These are phyloP conservation scores for Sebastes aleutianus DNA, from an alignment of 2,797 vertebrate genomes.

Conservation along the genomic window DNA sequence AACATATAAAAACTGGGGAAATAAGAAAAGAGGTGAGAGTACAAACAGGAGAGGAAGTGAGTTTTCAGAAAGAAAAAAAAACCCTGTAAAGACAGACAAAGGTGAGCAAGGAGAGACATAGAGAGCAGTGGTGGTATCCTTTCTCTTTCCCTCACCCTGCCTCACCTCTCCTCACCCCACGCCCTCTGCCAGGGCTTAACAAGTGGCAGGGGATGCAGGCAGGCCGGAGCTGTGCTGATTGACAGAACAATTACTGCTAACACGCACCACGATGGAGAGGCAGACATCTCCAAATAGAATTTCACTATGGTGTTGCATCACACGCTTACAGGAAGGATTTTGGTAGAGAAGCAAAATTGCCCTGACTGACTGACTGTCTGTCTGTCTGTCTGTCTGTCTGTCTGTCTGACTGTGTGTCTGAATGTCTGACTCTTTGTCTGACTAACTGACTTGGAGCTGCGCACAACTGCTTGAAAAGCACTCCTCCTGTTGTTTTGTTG, in stretches of 20 bases:
- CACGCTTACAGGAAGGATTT: slow-evolving; percentile 79
- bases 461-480: slow-evolving; percentile 61
- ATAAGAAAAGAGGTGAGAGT: background rate
- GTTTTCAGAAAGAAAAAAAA: background rate
- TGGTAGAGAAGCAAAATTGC: slow-evolving; percentile 75
- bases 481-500: slow-evolving; percentile 53
- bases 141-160: slow-evolving; percentile 28
- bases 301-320: slow-evolving; percentile 84
- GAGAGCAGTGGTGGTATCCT: slow-evolving; percentile 28
- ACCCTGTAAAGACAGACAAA: slow-evolving; percentile 27
- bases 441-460: slow-evolving; percentile 39
- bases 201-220: slow-evolving; percentile 77
- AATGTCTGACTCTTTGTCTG: slow-evolving; percentile 18
- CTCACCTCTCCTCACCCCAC: slow-evolving; percentile 55
- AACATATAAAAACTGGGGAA: background rate
- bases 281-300: slow-evolving; percentile 87
- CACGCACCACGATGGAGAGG: slow-evolving; percentile 80
- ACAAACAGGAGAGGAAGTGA: slow-evolving; percentile 2
- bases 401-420: slow-evolving; percentile 19
- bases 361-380: slow-evolving; percentile 38
- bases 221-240: slow-evolving; percentile 77
- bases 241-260: slow-evolving; percentile 89
- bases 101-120: slow-evolving; percentile 23
- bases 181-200: slow-evolving; percentile 73
- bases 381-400: background rate